Evolutionary conservation across 2,888 invertebrate genomes (phyloP).

Genomic region (Tipula lateralis): DNA sequence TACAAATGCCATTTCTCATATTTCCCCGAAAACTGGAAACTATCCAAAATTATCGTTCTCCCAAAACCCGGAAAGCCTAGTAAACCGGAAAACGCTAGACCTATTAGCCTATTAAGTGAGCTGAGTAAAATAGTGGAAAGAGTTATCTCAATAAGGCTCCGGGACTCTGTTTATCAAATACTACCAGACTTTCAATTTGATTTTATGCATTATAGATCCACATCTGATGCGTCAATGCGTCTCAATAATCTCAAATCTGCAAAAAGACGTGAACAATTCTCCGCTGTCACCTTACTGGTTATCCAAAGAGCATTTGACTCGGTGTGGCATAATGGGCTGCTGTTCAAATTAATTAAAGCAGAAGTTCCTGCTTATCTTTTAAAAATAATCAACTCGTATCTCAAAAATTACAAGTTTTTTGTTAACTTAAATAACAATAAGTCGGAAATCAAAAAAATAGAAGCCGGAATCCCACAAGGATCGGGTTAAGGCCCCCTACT

Average conservation of each 20-base stretch:
- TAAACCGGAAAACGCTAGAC: background rate
- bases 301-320: too few species aligned
- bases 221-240: background rate
- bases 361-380: background rate
- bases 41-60: background rate
- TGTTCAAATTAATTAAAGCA: background rate
- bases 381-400: background rate
- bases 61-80: background rate
- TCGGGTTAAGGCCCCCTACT: too few species aligned
- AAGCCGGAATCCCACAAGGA: too few species aligned
- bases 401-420: background rate
- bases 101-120: background rate
- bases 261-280: too few species aligned
- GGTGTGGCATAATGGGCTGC: background rate
- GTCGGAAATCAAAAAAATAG: background rate
- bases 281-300: too few species aligned
- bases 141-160: background rate
- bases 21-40: background rate
- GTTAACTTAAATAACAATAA: background rate
- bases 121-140: background rate
- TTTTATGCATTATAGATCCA: background rate
- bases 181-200: background rate
- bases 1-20: background rate
- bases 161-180: background rate
- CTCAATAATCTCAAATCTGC: background rate